Evolutionary conservation across 2,797 vertebrate species (phyloP), one percentile per base, ranked within the genome.

Genomic region (Enteromius argenteus): DNA sequence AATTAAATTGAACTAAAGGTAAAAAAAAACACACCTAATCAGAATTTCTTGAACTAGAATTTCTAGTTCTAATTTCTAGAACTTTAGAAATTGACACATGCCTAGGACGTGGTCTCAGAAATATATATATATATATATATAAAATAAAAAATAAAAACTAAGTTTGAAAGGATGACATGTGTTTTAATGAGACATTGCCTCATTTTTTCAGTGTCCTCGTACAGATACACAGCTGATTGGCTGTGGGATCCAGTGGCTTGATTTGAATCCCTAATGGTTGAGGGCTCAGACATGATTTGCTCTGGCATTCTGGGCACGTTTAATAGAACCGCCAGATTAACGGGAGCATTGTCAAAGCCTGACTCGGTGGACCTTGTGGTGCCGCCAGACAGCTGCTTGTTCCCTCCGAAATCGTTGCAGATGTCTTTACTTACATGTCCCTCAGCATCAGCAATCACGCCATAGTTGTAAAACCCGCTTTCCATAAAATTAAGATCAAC

Each of bases 241-340:
- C 74, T 78, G 66, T 69, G 49, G 58, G 81, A 82, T 71, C 78
- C 71, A 80, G 81, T 71, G 39, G 79, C 81, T 89, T 77, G 56
- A 87, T 87, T 81, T 66, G 77, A 56, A 56, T 73, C 74, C 51
- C 75, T 44, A 73, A 67, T n/a, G 30, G 13, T 67, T 71, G 46
- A 60, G 53, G 53, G 77, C 44, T 67, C 84, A 58, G 42, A 67
- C 79, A 68, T 76, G 5, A 60, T 66, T 84, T 79, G 21, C 76
- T 75, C 74, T 80, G 56, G 68, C 80, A 85, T 86, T 86, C 81
- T 69, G 60, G 66, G 74, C 81, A 84, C n/a, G 32, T 83, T 80
- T 78, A 37, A 84, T 53, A 73, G 69, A 53, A 80, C 39, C 46
- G 30, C 79, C 81, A 68, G 80, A 81, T 78, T 71, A 51, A 87